A percentile compares a stretch with the other conserved stretches of the same genome.
phyloP scores from a whole-genome alignment of 1,140 invertebrate genomes.

The Probaryconus sp. region DNA sequence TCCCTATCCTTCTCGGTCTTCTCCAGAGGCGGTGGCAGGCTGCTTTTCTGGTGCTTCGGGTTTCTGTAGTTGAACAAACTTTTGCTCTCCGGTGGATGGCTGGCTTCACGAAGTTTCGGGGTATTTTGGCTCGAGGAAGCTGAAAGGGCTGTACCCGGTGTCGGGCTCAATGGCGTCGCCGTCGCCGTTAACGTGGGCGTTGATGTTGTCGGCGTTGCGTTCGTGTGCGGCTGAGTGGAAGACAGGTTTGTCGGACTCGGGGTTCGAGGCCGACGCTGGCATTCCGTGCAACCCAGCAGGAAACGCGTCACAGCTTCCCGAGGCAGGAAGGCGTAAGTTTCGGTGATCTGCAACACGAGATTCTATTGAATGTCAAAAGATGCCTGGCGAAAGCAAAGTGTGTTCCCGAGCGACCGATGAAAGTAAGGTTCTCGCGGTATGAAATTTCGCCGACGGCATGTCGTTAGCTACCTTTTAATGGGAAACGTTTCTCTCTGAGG shows the following conservation, averaged over 20 bases:
- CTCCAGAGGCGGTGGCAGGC: constrained; percentile 55
- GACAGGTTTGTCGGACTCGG: constrained; percentile 79
- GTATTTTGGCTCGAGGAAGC: constrained; percentile 65
- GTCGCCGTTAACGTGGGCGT: constrained; percentile 51
- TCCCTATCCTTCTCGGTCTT: constrained; percentile 71
- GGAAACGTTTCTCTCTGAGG: constrained; percentile 70
- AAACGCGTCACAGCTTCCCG: constrained; percentile 97
- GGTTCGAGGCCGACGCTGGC: constrained; percentile 91
- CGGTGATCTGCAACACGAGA: constrained; percentile 87
- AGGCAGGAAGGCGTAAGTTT: constrained; percentile 96
- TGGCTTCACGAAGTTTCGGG: constrained; percentile 68
- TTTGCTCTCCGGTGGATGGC: constrained; percentile 69
- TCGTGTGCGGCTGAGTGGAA: constrained; percentile 43
- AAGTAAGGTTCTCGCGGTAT: not conserved
- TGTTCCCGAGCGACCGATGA: too few relatives aligned
- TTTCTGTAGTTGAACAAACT: constrained; percentile 72
- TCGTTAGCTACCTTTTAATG: constrained; percentile 67
- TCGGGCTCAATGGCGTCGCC: constrained; percentile 61
- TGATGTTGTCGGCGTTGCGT: constrained; percentile 40
- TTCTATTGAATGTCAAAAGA: constrained; percentile 11
- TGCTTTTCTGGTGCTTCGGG: constrained; percentile 64
- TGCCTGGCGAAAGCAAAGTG: too few relatives aligned
- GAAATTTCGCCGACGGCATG: constrained; percentile 61
- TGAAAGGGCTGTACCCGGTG: constrained; percentile 63
- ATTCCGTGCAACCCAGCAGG: constrained; percentile 94